Evolutionary conservation across 2,113 vertebrate genomes (phyloP).

Genomic region (Illadopsis cleaveri): DNA sequence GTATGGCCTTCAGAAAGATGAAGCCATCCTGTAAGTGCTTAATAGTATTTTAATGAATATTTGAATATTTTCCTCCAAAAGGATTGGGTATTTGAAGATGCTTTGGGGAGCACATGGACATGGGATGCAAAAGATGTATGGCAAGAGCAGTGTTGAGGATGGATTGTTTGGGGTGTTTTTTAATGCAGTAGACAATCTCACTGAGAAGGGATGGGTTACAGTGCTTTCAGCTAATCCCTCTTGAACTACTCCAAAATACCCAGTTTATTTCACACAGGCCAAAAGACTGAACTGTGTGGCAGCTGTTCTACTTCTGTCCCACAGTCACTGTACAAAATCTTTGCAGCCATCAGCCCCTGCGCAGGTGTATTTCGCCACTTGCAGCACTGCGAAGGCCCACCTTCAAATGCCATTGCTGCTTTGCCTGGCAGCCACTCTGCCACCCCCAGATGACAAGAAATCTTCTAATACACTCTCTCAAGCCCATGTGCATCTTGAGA

Average conservation of each 20-base stretch:
- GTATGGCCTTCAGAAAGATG: background rate
- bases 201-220: background rate
- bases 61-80: background rate
- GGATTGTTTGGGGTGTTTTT: background rate
- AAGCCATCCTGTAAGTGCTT: background rate
- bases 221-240: background rate
- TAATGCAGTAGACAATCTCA: background rate
- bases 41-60: conserved; percentile 35
- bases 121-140: background rate
- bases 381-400: background rate
- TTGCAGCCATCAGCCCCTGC: background rate
- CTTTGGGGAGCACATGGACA: background rate
- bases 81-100: background rate
- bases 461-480: background rate
- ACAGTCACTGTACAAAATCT: background rate
- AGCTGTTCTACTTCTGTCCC: background rate
- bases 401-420: background rate
- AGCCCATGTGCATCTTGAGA: background rate
- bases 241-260: background rate
- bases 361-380: background rate
- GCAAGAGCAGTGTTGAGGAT: background rate
- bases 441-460: background rate
- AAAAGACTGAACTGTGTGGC: background rate
- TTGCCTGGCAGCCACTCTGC: background rate
- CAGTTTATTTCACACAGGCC: background rate